Conservation (phyloP, 2,113 vertebrate genomes). For the Archocentrus centrarchus region DNA sequence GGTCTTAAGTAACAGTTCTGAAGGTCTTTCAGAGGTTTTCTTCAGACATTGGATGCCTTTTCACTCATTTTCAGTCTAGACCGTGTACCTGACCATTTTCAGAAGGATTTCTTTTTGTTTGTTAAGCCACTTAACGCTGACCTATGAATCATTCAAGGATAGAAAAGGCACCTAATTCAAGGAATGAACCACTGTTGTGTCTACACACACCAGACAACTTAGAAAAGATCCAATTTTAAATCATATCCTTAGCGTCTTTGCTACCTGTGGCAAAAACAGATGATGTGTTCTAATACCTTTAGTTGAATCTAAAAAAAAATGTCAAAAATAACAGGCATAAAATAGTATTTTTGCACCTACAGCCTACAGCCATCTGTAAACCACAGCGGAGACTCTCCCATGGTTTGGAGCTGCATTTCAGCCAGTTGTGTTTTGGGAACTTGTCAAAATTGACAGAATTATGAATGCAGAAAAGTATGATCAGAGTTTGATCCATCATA, state of each 20-base stretch:
- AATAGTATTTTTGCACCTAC: background rate
- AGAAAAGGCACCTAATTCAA: background rate
- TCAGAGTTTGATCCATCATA: background rate
- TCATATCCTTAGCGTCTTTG: background rate
- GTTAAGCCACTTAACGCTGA: background rate
- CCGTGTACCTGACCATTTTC: background rate
- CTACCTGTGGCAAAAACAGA: background rate
- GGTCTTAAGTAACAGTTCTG: too few species aligned
- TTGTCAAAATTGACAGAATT: background rate
- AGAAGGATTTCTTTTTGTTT: background rate
- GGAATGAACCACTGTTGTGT: background rate
- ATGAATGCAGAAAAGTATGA: too few species aligned
- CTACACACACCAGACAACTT: background rate
- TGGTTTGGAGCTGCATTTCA: background rate
- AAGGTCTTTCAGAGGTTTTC: background rate
- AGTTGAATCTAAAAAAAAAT: background rate
- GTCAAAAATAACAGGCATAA: background rate
- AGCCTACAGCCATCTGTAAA: background rate
- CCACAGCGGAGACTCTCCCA: background rate
- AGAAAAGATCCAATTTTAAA: background rate
- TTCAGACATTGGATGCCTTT: background rate
- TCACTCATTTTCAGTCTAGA: fast-evolving
- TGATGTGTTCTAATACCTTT: background rate
- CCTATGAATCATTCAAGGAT: background rate
- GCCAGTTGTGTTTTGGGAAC: background rate